Conservation (phyloP, 2,888 invertebrate species). For the Callyntrura guangdongensis region DNA sequence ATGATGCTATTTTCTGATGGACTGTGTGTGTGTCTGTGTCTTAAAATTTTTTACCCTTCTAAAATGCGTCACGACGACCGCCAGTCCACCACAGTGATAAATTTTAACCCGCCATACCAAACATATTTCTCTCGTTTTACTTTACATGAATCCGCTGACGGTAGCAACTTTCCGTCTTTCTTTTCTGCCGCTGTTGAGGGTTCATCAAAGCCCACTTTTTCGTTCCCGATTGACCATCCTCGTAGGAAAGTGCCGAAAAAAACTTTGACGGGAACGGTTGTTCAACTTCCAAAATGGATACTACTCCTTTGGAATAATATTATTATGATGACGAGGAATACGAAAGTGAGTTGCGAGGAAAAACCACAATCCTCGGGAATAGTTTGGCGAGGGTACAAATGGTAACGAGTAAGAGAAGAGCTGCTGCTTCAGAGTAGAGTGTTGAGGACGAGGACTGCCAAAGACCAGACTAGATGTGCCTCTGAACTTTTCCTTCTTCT, state of each 20-base stretch:
- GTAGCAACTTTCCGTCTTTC: background rate
- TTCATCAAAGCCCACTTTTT: background rate
- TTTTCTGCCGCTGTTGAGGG: background rate
- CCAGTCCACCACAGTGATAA: background rate
- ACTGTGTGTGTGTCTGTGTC: background rate
- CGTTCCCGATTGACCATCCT: background rate
- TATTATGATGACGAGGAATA: background rate
- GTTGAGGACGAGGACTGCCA: background rate
- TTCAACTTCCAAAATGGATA: slow-evolving; percentile 15
- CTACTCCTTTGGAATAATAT: slow-evolving; percentile 4
- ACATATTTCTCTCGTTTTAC: no score
- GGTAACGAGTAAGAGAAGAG: background rate
- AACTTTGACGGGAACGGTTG: slow-evolving; percentile 13
- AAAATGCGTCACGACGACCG: slow-evolving; percentile 13
- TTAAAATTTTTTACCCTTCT: background rate
- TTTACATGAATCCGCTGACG: no score
- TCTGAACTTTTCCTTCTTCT: background rate
- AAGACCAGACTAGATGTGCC: background rate
- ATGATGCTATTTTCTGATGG: background rate
- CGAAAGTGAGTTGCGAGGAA: background rate
- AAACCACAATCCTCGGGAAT: slow-evolving; percentile 9
- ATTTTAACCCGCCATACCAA: no score
- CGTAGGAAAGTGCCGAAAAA: background rate
- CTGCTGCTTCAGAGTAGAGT: background rate
- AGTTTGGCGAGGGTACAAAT: background rate